Evolutionary conservation across 2,888 invertebrate genomes (phyloP).

Genomic region (Andrena bucephala): DNA sequence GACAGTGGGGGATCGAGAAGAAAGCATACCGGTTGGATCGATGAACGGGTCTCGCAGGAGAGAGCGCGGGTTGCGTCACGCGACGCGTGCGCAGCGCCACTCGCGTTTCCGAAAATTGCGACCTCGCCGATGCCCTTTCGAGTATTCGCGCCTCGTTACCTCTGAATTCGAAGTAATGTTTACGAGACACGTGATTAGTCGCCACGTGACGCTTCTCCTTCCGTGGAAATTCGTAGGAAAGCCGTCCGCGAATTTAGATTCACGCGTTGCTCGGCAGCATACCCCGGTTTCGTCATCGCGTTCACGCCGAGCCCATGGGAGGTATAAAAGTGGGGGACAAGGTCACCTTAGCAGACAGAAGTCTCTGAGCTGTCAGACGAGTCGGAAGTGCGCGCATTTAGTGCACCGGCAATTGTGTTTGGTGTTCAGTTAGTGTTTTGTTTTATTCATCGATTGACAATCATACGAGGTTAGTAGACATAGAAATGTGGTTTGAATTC

Average conservation of each 20-base stretch:
- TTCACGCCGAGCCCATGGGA: constrained; percentile 15
- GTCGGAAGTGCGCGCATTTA: constrained; percentile 57
- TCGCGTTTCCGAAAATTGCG: constrained; percentile 50
- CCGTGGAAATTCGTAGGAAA: background rate
- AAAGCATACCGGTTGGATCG: constrained; percentile 61
- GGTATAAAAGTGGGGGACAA: constrained; percentile 81
- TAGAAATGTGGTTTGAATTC: background rate
- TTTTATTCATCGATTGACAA: background rate
- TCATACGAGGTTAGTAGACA: constrained; percentile 45
- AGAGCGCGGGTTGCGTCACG: constrained; percentile 53
- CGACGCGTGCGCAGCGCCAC: constrained; percentile 59
- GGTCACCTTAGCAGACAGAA: constrained; percentile 80
- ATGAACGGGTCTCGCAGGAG: constrained; percentile 38
- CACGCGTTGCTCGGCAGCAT: background rate
- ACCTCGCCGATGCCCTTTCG: constrained; percentile 25
- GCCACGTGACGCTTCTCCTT: background rate
- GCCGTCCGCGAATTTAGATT: background rate
- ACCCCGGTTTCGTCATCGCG: constrained; percentile 32
- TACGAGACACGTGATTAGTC: background rate
- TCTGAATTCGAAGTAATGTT: constrained; percentile 7
- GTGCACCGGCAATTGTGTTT: constrained; percentile 1
- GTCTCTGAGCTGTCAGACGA: constrained; percentile 77
- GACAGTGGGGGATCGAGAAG: constrained; percentile 34
- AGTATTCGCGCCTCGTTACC: constrained; percentile 22
- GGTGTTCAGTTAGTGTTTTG: background rate